Conservation (phyloP, 2,797 vertebrate genomes). For the Sebastes baramenuke region DNA sequence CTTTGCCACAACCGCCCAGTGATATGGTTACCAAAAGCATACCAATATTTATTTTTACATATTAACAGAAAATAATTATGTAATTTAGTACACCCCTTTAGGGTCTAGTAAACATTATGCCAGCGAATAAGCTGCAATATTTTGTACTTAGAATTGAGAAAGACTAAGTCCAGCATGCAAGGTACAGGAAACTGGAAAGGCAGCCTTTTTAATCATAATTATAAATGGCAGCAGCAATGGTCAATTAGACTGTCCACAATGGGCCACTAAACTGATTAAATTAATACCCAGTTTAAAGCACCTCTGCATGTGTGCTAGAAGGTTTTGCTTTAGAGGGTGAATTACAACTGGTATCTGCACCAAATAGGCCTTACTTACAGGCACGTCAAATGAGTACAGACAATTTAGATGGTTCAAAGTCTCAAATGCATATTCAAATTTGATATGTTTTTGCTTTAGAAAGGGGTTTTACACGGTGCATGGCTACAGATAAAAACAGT, state of each 20-base stretch:
- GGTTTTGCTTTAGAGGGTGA: neutral
- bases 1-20: neutral
- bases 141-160: neutral
- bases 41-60: neutral
- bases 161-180: conserved; percentile 26
- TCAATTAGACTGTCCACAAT: neutral
- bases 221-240: neutral
- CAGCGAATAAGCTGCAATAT: conserved; percentile 6
- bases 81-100: neutral
- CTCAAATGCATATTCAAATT: conserved; percentile 5
- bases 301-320: neutral
- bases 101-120: neutral
- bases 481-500: conserved; percentile 34
- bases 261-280: neutral
- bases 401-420: conserved; percentile 11
- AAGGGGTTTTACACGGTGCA: conserved; percentile 33
- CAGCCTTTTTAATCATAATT: neutral
- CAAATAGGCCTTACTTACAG: neutral
- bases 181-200: conserved; percentile 5
- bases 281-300: neutral
- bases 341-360: neutral
- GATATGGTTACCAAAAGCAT: neutral
- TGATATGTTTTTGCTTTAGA: neutral
- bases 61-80: neutral
- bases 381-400: conserved; percentile 10